Base-by-base conservation (phyloP, 2,888 invertebrate genomes). In the Sminthurinus aureus region DNA sequence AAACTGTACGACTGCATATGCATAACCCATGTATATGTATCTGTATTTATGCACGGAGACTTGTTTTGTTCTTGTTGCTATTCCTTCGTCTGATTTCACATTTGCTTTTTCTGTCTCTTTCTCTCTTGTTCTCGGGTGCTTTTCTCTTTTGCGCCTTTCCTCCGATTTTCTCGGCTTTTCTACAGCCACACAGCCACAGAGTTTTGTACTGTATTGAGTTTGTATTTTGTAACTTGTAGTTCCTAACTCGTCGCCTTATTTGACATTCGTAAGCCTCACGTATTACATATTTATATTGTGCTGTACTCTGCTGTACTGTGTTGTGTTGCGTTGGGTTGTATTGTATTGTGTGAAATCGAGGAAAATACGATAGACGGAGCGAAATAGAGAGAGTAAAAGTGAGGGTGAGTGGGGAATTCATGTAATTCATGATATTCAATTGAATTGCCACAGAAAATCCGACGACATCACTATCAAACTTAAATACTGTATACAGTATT, bases 391-490 rank as follows among this genome's bases (percentile, higher is more conserved):
- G 66, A n/a, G 67, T 20, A 20, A 20, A 20, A n/a, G n/a, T 66
- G 38, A 38, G 38, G 38, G 38, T 38, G 38, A 38, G 38, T 38
- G 38, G 38, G 38, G 38, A 38, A 38, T 38, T 71, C 71, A 71
- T 24, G 24, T 71, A 71, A 15, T 58, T 58, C 58, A 38, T 38
- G 38, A 38, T 38, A 38, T 75, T 75, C 76, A 77, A 77, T 77
- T 77, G 76, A 77, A 77, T 52, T 77, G 76, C 20, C 22, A 71
- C 24, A 77, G 76, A 77, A 77, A 77, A 77, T 77, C 76, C 76
- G 52, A 77, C 52, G 58, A 58, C 76, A 75, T 75, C 50, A 75
- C 75, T 9, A 69, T 69, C 58, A 69, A 71, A 71, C 24, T 71
- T 71, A 71, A 71, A 22, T 71, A 52, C 75, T 51, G 13, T 11